Conservation (phyloP, 1,140 invertebrate species). For the Idris sp. region DNA sequence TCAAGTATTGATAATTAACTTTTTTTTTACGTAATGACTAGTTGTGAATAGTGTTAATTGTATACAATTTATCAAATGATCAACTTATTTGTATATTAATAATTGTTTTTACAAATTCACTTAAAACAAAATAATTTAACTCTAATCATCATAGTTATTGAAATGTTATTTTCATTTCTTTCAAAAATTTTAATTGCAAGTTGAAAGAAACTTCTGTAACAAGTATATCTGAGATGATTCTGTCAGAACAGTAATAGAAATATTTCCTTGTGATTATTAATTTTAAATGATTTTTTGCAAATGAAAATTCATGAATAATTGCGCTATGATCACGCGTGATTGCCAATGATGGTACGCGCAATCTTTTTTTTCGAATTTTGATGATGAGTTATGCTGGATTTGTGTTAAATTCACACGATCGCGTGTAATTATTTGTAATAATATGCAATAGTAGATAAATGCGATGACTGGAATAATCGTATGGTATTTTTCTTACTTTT, state of each 20-base stretch:
- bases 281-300: conserved; percentile 36
- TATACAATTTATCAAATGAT: too few species aligned
- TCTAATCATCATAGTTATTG: too few species aligned
- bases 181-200: too few species aligned
- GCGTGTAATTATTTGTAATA: conserved; percentile 43
- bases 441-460: conserved; percentile 21
- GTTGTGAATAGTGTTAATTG: too few species aligned
- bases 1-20: too few species aligned
- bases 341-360: conserved; percentile 15
- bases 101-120: too few species aligned
- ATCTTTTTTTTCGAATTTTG: conserved; percentile 38
- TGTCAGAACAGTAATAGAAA: conserved; percentile 16
- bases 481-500: conserved; percentile 16
- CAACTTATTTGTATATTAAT: too few species aligned
- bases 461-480: conserved; percentile 20
- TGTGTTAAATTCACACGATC: conserved; percentile 40
- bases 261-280: conserved; percentile 28
- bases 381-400: conserved; percentile 33
- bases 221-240: conserved; percentile 7
- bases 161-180: too few species aligned
- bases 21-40: too few species aligned
- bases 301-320: conserved; percentile 34
- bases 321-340: conserved; percentile 10
- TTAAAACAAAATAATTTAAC: too few species aligned
- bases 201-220: too few species aligned